Evolutionary conservation across 2,888 invertebrate genomes (phyloP).

Genomic region (Harpalus rufipes): DNA sequence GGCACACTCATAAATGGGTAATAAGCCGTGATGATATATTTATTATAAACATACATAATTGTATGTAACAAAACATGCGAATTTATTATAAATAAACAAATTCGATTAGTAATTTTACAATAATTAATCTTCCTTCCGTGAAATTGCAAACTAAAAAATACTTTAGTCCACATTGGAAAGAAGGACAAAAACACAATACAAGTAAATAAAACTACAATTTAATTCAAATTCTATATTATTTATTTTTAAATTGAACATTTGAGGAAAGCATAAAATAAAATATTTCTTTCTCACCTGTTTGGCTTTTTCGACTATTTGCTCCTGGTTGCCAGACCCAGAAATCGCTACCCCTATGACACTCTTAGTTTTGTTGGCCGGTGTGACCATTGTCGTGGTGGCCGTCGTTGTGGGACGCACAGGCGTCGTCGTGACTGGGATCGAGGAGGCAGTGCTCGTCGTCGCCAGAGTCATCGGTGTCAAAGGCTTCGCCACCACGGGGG

Average conservation of each 20-base stretch:
- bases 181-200: not conserved
- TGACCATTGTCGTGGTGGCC: not conserved
- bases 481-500: slow-evolving; percentile 16
- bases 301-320: slow-evolving; percentile 91
- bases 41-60: no score
- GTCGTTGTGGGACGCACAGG: slow-evolving; percentile 38
- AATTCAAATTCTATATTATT: not conserved
- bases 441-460: slow-evolving; percentile 2
- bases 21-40: no score
- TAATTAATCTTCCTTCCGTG: slow-evolving; percentile 37
- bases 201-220: no score
- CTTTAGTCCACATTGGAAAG: slow-evolving; percentile 22
- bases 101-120: not conserved
- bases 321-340: slow-evolving; percentile 79
- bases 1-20: no score
- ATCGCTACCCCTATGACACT: slow-evolving; percentile 70
- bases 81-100: slow-evolving; percentile 25
- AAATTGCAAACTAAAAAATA: slow-evolving; percentile 31
- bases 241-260: not conserved
- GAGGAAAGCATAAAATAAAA: not conserved
- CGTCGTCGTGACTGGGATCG: slow-evolving; percentile 68
- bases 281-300: slow-evolving; percentile 81
- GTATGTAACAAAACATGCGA: not conserved
- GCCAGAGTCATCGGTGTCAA: slow-evolving; percentile 13
- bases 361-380: slow-evolving; percentile 64